Percentiles rank a stretch among this genome's conserved stretches.
Evolutionary conservation across 2,888 invertebrate genomes (phyloP).

Genomic region (Alloplasta piceator): DNA sequence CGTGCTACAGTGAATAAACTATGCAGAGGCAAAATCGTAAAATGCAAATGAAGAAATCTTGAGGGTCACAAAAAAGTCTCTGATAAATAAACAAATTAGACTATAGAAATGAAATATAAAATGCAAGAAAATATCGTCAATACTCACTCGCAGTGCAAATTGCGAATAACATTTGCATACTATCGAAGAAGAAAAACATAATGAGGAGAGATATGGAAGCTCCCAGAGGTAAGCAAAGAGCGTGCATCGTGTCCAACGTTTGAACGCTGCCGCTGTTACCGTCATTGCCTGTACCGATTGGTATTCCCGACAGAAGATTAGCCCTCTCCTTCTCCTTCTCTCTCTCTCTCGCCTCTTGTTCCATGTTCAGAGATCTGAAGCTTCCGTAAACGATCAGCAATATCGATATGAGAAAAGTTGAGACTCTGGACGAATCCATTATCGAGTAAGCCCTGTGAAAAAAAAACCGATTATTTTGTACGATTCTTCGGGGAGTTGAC

Average conservation of each 20-base stretch:
- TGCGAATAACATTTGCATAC: constrained; percentile 98
- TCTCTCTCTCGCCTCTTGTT: constrained; percentile 95
- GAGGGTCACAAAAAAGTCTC: too few relatives aligned
- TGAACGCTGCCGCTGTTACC: constrained; percentile 86
- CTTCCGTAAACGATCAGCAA: constrained; percentile 98
- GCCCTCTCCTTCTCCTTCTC: constrained; percentile 90
- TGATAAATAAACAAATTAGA: too few relatives aligned
- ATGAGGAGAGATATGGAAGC: constrained; percentile 97
- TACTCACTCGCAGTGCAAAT: constrained; percentile 98
- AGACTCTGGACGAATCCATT: constrained; percentile 98
- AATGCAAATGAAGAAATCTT: too few relatives aligned
- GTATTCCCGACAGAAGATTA: constrained; percentile 86
- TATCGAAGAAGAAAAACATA: constrained; percentile 99
- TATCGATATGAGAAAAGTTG: constrained; percentile 98
- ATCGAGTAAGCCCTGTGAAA: constrained; percentile 93
- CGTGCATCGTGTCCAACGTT: constrained; percentile 98
- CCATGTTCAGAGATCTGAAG: constrained; percentile 98
- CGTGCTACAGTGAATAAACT: too few relatives aligned
- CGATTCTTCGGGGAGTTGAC: background rate
- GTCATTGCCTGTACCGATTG: constrained; percentile 81
- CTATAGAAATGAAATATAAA: too few relatives aligned
- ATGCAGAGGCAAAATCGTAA: too few relatives aligned
- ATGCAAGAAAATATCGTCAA: constrained; percentile 7
- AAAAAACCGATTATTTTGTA: constrained; percentile 22
- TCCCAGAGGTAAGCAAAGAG: constrained; percentile 96